Percentiles rank a stretch among this genome's conserved stretches.
phyloP scores from a whole-genome alignment of 1,140 invertebrate genomes.

The Triops cancriformis region DNA sequence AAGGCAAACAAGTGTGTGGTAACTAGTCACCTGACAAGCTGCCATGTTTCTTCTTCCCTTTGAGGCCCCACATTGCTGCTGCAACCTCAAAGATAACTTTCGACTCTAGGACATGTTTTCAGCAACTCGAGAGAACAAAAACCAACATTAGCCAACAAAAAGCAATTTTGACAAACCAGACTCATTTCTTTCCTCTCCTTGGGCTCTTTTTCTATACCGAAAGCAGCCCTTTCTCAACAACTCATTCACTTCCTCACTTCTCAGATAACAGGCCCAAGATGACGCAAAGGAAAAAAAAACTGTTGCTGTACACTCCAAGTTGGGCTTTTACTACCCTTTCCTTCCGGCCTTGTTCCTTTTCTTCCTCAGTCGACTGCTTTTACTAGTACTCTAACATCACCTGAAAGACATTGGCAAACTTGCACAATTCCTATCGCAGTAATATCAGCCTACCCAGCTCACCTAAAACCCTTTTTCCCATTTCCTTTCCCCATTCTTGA shows the following conservation, averaged over 20 bases:
- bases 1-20: slow-evolving; percentile 13
- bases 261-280: not conserved
- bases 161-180: not conserved
- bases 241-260: not conserved
- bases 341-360: not conserved
- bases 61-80: not conserved
- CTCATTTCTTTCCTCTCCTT: not conserved
- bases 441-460: no score
- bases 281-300: not conserved
- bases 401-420: no score
- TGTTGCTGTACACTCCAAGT: not conserved
- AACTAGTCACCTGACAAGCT: slow-evolving; percentile 10
- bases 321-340: not conserved
- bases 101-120: not conserved
- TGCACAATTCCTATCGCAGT: no score
- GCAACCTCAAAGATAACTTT: slow-evolving; percentile 1
- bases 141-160: no score
- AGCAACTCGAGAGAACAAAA: no score
- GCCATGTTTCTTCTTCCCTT: not conserved
- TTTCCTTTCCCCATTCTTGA: no score
- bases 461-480: no score
- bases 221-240: not conserved
- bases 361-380: no score
- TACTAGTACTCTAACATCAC: no score
- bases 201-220: no score